A percentile compares a stretch with the other conserved stretches of the same genome.
phyloP scores from a whole-genome alignment of 1,140 invertebrate species.

The Aphelenchoides avenae region DNA sequence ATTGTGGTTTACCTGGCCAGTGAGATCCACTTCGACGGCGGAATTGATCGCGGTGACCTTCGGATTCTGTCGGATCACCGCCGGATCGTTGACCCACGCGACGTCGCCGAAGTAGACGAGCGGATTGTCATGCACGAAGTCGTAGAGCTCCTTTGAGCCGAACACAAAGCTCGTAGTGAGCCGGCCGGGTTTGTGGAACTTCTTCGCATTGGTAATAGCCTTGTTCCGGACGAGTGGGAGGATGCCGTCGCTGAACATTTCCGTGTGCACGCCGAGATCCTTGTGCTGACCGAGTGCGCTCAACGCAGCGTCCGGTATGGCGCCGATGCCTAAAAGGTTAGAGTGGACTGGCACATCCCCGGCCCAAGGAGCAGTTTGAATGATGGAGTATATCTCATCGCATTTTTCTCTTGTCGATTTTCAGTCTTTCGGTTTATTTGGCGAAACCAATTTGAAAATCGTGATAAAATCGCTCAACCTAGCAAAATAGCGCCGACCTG shows the following conservation, averaged over 20 bases:
- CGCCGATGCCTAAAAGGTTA: conserved; percentile 78
- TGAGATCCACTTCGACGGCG: conserved; percentile 87
- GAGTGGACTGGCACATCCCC: too few species aligned
- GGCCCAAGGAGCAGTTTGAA: too few species aligned
- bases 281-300: conserved; percentile 75
- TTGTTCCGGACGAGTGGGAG: conserved; percentile 77
- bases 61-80: conserved; percentile 76
- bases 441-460: too few species aligned
- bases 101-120: conserved; percentile 66
- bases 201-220: conserved; percentile 78
- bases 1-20: conserved; percentile 73
- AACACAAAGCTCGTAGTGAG: conserved; percentile 82
- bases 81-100: conserved; percentile 77
- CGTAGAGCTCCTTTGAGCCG: conserved; percentile 77
- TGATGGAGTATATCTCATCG: too few species aligned
- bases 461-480: too few species aligned
- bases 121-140: conserved; percentile 85
- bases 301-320: conserved; percentile 83
- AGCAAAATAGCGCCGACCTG: too few species aligned
- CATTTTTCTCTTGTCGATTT: too few species aligned
- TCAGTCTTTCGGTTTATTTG: too few species aligned
- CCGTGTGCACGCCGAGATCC: conserved; percentile 85
- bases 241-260: too few species aligned
- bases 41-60: conserved; percentile 96
- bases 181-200: conserved; percentile 74